phyloP scores from a whole-genome alignment of 1,140 invertebrate genomes.

The Apis florea region DNA sequence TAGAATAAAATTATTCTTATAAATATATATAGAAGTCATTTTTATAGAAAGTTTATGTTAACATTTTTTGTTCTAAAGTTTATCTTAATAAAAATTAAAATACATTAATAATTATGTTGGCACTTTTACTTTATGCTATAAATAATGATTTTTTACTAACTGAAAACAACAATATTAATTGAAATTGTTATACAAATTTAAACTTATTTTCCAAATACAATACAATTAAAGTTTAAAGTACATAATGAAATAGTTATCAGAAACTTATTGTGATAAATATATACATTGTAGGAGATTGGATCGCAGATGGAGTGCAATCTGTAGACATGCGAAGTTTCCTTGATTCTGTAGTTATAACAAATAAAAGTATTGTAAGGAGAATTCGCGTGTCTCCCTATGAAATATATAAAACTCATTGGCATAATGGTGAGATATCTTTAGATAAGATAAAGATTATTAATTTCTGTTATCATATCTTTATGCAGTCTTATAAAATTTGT shows the following conservation, averaged over 20 bases:
- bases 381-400: slow-evolving; percentile 53
- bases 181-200: slow-evolving; percentile 26
- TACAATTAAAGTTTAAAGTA: slow-evolving; percentile 20
- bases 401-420: slow-evolving; percentile 64
- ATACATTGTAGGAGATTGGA: slow-evolving; percentile 64
- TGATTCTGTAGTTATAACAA: slow-evolving; percentile 60
- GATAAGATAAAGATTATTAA: not conserved
- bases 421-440: slow-evolving; percentile 58
- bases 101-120: slow-evolving; percentile 35
- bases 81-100: slow-evolving; percentile 23
- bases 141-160: slow-evolving; percentile 19
- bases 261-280: slow-evolving; percentile 46
- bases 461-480: slow-evolving; percentile 7
- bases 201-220: slow-evolving; percentile 12
- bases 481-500: slow-evolving; percentile 17
- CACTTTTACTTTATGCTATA: slow-evolving; percentile 42
- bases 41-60: not conserved
- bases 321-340: slow-evolving; percentile 49
- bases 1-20: slow-evolving; percentile 17
- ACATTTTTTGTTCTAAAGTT: slow-evolving; percentile 20
- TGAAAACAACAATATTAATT: slow-evolving; percentile 7
- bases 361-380: slow-evolving; percentile 53
- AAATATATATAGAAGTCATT: slow-evolving; percentile 10
- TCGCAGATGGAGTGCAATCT: slow-evolving; percentile 50
- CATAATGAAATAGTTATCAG: not conserved